Conservation (phyloP, 2,113 vertebrate genomes). For the Nycticorax nycticorax region DNA sequence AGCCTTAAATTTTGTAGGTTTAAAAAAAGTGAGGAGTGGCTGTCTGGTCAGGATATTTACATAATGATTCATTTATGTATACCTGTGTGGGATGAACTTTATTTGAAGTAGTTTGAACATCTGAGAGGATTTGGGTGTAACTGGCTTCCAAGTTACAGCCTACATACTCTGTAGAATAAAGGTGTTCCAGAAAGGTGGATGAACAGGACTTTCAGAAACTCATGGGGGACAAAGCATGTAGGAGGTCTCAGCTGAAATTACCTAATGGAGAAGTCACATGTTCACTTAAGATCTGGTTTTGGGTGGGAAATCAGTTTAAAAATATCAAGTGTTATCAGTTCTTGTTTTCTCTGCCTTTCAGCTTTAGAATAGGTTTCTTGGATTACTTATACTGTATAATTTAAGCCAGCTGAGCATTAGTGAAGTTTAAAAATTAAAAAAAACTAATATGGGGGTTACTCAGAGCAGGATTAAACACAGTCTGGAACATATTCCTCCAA, state of each 20-base stretch:
- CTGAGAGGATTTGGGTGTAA: background rate
- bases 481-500: background rate
- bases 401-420: background rate
- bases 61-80: background rate
- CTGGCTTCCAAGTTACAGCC: background rate
- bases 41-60: background rate
- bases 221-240: background rate
- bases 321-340: background rate
- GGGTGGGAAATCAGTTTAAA: background rate
- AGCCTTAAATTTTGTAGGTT: background rate
- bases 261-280: background rate
- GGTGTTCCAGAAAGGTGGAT: background rate
- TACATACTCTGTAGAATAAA: background rate
- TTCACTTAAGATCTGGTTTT: background rate
- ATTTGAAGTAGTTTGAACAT: background rate
- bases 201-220: background rate
- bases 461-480: background rate
- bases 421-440: background rate
- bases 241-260: background rate
- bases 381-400: background rate
- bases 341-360: background rate
- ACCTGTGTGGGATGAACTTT: background rate
- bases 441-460: background rate
- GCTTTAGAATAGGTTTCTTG: background rate
- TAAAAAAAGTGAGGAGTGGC: background rate